These are phyloP conservation scores for Clytia hemisphaerica DNA, from an alignment of 30 jellyfish, hydroid and myxozoan genomes.

Conservation along the genomic window DNA sequence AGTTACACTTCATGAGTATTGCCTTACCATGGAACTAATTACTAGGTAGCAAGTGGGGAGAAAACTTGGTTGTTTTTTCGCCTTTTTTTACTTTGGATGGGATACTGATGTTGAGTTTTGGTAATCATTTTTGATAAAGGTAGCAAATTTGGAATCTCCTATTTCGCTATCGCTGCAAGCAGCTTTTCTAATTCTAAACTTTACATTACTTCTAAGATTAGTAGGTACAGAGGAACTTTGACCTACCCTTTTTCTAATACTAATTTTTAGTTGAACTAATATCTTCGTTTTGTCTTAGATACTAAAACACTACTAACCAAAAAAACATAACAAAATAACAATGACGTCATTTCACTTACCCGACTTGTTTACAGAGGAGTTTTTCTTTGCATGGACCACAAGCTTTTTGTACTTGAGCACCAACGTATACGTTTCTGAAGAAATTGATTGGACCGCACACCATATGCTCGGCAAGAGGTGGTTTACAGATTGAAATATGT, in stretches of 20 bases:
- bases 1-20: not conserved
- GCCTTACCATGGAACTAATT: not conserved
- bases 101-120: too few relatives aligned
- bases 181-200: too few relatives aligned
- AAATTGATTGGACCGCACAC: constrained; percentile 89
- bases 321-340: too few relatives aligned
- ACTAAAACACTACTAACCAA: too few relatives aligned
- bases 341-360: constrained; percentile 59
- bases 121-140: too few relatives aligned
- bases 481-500: constrained; percentile 84
- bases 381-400: constrained; percentile 94
- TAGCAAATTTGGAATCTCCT: too few relatives aligned
- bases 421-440: constrained; percentile 92
- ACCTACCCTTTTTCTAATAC: too few relatives aligned
- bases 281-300: too few relatives aligned
- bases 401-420: constrained; percentile 88
- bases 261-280: too few relatives aligned
- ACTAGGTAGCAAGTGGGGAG: not conserved
- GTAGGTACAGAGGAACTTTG: too few relatives aligned
- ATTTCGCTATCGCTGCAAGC: too few relatives aligned
- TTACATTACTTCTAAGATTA: too few relatives aligned
- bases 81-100: not conserved
- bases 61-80: not conserved
- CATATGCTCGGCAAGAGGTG: constrained; percentile 82
- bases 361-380: constrained; percentile 91